Conservation (phyloP, 2,113 vertebrate species). For the Podarcis cretensis region DNA sequence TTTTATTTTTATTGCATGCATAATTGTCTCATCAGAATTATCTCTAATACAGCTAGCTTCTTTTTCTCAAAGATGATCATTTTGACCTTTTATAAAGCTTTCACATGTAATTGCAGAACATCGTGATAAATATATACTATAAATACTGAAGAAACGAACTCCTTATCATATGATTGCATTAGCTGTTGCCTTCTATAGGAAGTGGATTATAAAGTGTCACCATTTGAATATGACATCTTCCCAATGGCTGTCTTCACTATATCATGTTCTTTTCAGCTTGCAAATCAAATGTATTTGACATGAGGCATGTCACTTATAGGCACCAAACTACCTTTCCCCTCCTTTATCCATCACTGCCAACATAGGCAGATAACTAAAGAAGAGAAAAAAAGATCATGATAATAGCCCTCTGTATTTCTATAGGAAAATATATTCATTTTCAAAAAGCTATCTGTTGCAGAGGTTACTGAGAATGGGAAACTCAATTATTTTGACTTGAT, state of each 20-base stretch:
- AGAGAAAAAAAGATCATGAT: neutral
- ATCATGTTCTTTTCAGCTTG: constrained; percentile 50
- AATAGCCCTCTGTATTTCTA: constrained; percentile 20
- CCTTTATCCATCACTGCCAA: constrained; percentile 48
- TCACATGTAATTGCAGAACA: constrained; percentile 4
- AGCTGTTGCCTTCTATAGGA: constrained; percentile 40
- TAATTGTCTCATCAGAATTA: constrained; percentile 3
- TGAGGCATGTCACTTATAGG: constrained; percentile 47
- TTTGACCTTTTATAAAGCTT: constrained; percentile 17
- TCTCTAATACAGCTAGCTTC: neutral
- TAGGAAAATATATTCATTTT: neutral
- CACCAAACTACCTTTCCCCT: constrained; percentile 24
- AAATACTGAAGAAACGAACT: constrained; percentile 15
- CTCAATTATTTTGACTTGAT: constrained; percentile 19
- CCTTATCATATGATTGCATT: constrained; percentile 32
- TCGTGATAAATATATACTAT: constrained; percentile 22
- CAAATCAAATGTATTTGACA: constrained; percentile 58
- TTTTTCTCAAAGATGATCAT: neutral
- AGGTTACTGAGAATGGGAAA: neutral
- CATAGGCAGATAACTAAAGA: constrained; percentile 24
- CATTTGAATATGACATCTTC: constrained; percentile 61
- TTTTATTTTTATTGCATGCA: neutral
- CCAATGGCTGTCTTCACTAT: constrained; percentile 41
- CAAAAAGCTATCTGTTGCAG: neutral
- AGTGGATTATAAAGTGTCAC: constrained; percentile 31